Evolutionary conservation across 2,888 invertebrate species (phyloP), one percentile per base, ranked within the genome.

Genomic region (Anagyrus pseudococci): DNA sequence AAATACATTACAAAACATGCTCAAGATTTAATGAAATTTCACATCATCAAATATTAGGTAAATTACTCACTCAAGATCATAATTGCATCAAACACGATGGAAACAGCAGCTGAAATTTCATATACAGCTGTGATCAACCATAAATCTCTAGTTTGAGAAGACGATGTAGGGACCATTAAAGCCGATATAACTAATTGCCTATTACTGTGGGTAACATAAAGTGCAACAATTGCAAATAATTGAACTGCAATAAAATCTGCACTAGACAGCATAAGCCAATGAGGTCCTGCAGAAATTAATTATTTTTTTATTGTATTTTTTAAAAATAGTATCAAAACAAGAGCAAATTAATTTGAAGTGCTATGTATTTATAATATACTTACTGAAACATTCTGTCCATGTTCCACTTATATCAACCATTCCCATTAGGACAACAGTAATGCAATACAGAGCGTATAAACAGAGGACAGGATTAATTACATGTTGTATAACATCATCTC

Each of bases 311-410:
- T 17, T 6, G 19, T 44, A 13, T 52, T 13, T 40, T n/a, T n/a
- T n/a, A n/a, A n/a, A n/a, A n/a, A n/a, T n/a, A n/a, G n/a, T n/a
- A n/a, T n/a, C n/a, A n/a, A n/a, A n/a, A n/a, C n/a, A n/a, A n/a
- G n/a, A n/a, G n/a, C n/a, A 26, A 33, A 8, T 17, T n/a, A 40
- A 20, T 19, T 33, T 58, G 37, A 46, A 26, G 23, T 33, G 13
- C 19, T 26, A 37, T 2, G 49, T 40, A 44, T 10, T 20, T 29
- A 20, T 46, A n/a, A 26, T 44, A 2, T n/a, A 78, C 81, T 78
- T 73, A 84, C 84, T 81, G 67, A 83, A 73, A 69, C 84, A 84
- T 74, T 84, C 83, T n/a, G 78, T 78, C 79, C 82, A 82, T 15
- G 81, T 78, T 43, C 81, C 75, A 63, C 80, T 77, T 19, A 82